phyloP scores from a whole-genome alignment of 2,888 invertebrate genomes.

The Acleris emargana region DNA sequence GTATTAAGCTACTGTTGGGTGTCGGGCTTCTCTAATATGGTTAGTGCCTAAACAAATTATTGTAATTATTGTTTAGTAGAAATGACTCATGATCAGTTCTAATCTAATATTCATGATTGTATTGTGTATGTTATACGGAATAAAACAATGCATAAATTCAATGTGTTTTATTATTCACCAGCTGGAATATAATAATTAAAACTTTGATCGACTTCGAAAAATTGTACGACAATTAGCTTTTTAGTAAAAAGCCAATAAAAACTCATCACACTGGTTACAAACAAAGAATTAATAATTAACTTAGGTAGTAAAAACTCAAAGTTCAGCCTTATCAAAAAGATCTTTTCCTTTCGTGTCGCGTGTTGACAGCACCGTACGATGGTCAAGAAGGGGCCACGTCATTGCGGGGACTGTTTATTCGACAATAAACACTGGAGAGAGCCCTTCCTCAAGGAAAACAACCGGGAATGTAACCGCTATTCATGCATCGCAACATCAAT shows the following conservation, averaged over 20 bases:
- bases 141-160: conserved; percentile 68
- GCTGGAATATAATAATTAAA: conserved; percentile 75
- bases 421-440: conserved; percentile 73
- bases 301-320: conserved; percentile 76
- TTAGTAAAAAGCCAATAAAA: conserved; percentile 68
- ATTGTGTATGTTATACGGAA: conserved; percentile 36
- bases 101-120: too few species aligned
- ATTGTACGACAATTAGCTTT: conserved; percentile 75
- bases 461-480: conserved; percentile 77
- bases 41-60: too few species aligned
- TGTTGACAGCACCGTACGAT: conserved; percentile 65
- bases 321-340: conserved; percentile 83
- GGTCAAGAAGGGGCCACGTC: conserved; percentile 73
- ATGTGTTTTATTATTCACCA: conserved; percentile 77
- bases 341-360: conserved; percentile 75
- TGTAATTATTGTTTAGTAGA: too few species aligned
- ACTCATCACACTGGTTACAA: conserved; percentile 74
- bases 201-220: conserved; percentile 78
- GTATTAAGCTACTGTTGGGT: too few species aligned
- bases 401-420: conserved; percentile 64
- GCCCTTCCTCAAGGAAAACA: conserved; percentile 76
- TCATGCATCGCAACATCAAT: conserved; percentile 55
- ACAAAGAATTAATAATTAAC: conserved; percentile 77
- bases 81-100: too few species aligned
- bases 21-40: too few species aligned